Percentiles rank a stretch among this genome's conserved stretches.
These are phyloP conservation scores for Patiria miniata DNA, from an alignment of 35 echinoderm and acorn worm genomes.

Conservation along the genomic window DNA sequence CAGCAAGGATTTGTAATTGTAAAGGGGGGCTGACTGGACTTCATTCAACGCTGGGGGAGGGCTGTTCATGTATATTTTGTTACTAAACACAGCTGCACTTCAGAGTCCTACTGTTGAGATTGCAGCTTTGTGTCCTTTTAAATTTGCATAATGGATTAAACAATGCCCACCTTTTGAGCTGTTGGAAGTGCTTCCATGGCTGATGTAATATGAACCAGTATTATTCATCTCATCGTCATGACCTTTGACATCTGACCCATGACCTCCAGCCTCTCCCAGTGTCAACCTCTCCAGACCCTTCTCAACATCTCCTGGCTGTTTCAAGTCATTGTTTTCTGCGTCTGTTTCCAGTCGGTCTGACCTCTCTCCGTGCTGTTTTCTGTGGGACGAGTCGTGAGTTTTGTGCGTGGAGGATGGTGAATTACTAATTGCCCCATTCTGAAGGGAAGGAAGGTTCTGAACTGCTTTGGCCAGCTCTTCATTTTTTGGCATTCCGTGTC, in stretches of 20 bases:
- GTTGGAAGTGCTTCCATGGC: conserved; percentile 1
- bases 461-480: background rate
- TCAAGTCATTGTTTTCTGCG: background rate
- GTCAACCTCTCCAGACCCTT: background rate
- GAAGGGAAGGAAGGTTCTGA: background rate
- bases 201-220: conserved; percentile 35
- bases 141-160: too few species aligned
- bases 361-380: background rate
- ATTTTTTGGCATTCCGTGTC: conserved; percentile 39
- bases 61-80: too few species aligned
- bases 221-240: background rate
- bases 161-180: background rate
- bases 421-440: background rate
- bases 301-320: background rate
- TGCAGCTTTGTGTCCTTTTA: too few species aligned
- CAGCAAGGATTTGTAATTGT: too few species aligned
- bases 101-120: too few species aligned
- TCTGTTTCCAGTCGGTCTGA: background rate
- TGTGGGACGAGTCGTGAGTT: background rate
- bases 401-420: background rate
- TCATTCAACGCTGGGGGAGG: too few species aligned
- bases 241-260: background rate
- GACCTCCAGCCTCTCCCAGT: background rate
- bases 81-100: too few species aligned
- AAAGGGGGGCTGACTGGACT: too few species aligned